Base-by-base conservation (phyloP, 1,140 invertebrate genomes). In the Brachionus rubens region DNA sequence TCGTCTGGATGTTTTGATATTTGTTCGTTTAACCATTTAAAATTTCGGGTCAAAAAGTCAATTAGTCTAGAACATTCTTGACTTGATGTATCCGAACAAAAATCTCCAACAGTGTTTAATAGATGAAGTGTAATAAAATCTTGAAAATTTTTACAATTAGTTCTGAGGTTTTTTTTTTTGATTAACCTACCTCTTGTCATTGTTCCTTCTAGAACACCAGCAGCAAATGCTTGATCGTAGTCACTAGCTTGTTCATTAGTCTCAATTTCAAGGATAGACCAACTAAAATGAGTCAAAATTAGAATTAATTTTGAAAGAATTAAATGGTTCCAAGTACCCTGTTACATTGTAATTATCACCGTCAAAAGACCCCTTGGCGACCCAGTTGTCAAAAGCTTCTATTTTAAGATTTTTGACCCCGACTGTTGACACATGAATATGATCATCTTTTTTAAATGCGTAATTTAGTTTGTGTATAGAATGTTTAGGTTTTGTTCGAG, bases 171-270 rank as follows among this genome's bases (percentile, higher is more conserved):
- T n/a, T n/a, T n/a, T n/a, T n/a, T n/a, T n/a, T n/a, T n/a, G n/a
- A n/a, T n/a, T n/a, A n/a, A n/a, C n/a, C n/a, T n/a, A 9, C 40
- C 26, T 41, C 76, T 41, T 24, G 83, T 82, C 2, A 82, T 43
- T 50, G 75, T 67, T 0, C 92, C 92, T 84, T 95, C 93, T 0
- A 92, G 85, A n/a, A 92, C 86, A 7, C 93, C 93, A n/a, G 92
- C 92, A 1, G 91, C 90, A 81, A 90, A 93, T 0, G 91, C 91
- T 85, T 95, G 93, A 6, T 91, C 87, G 77, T 88, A 87, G 81
- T 86, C 82, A 24, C 77, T 52, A 43, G 77, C 80, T n/a, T 56
- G 41, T 6, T 72, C 59, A 50, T 79, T 79, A 16, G 83, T 83
- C 7, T 77, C 77, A 1, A 85, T 77, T 56, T 80, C 79, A 33